Evolutionary conservation across 2,888 invertebrate genomes (phyloP), one percentile per base, ranked within the genome.

Genomic region (Sarcophaga carnaria): DNA sequence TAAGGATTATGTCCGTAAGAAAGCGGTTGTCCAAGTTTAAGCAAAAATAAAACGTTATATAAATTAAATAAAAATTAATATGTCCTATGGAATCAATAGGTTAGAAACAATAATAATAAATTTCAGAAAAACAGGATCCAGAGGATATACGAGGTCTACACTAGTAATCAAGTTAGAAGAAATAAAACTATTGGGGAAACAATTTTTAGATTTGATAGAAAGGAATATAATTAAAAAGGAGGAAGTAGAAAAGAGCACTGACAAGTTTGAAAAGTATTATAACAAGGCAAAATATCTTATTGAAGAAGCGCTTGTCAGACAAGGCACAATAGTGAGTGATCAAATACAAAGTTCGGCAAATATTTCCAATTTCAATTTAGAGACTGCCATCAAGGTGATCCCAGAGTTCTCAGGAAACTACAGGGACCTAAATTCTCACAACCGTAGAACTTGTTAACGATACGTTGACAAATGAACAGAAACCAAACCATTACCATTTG

Each of bases 341-440:
- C 67, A 67, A 45, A 5, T 10, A 67, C 37, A 67, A n/a, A n/a
- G n/a, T 45, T 67, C 37, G 8, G 27, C 17, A 60, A 71, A 60
- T 37, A 71, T 71, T 60, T 17, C 71, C 5, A 59, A 27, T n/a
- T 71, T 59, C n/a, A 71, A 60, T 60, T 37, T 60, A n/a, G 25
- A 60, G 59, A 71, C 27, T n/a, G 60, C 60, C 49, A 14, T 25
- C n/a, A 71, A 71, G 27, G 11, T 60, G 17, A 60, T 71, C 27
- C 59, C 60, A 3, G 4, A 11, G 17, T 71, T 59, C 37, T n/a
- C 59, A 59, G 71, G 71, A 20, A 60, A 71, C 59, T 71, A 71
- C 27, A 71, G 59, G 37, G 71, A 71, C 5, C 20, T 71, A 4
- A 59, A 60, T 60, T 71, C 25, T 71, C 20, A n/a, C 71, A 37